Base-by-base conservation (phyloP, 2,888 invertebrate species). In the Machimus atricapillus region DNA sequence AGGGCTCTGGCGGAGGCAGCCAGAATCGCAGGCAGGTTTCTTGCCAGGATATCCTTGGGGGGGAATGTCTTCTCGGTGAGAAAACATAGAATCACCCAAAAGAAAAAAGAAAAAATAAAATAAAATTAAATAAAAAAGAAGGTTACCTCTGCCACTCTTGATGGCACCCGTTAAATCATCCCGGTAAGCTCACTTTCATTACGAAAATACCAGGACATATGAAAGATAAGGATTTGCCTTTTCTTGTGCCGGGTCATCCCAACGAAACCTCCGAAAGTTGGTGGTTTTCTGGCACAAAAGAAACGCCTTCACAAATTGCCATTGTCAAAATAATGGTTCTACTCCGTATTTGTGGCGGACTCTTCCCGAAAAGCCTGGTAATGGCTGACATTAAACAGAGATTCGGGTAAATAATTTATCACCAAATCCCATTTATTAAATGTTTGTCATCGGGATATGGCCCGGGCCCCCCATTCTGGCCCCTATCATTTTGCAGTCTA, bases 331-430 rank as follows among this genome's bases (percentile, higher is more conserved):
- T 86, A 77, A 77, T 86, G 77, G 86, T 34, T 43, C 43, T 74
- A 3, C 31, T 77, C 56, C 77, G 76, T 86, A 77, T 86, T 86
- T 86, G 31, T 23, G 76, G 76, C 46, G 73, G 85, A 85, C 85
- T 85, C 58, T 85, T 85, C 85, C 85, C 46, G 77, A 86, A 86
- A 77, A 86, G 86, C 86, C 86, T 86, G 77, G 86, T 86, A 86
- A 86, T 86, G 73, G 86, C 77, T 77, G 77, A 86, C 86, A 86
- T 86, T 86, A 86, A 86, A 86, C 86, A 86, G 86, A 86, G 86
- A 86, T 86, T 86, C 73, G 76, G 86, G 86, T 86, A 86, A 86
- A 86, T 86, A 86, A 86, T 86, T 86, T 86, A 86, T 86, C 86
- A 86, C 86, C 58, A 56, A 77, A 77, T 86, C 77, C 77, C 86